Evolutionary conservation across 2,888 invertebrate genomes (phyloP).

Genomic region (Drosophila niveifrons): DNA sequence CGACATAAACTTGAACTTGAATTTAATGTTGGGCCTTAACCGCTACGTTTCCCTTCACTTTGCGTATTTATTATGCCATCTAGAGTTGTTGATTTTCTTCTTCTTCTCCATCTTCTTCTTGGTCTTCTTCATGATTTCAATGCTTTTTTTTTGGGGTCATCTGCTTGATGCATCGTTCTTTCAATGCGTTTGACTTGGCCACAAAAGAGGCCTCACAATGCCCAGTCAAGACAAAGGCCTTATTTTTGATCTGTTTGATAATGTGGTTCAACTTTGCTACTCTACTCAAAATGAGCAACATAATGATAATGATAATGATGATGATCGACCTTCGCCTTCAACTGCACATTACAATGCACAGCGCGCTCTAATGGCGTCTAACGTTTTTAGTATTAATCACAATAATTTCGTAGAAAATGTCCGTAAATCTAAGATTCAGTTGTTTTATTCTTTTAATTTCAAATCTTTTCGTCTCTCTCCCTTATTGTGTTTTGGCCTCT

Average conservation of each 20-base stretch:
- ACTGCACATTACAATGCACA: slow-evolving; percentile 68
- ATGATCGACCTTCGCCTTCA: slow-evolving; percentile 75
- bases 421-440: slow-evolving; percentile 41
- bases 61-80: slow-evolving; percentile 45
- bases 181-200: slow-evolving; percentile 24
- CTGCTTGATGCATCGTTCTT: slow-evolving; percentile 55
- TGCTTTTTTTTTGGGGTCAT: slow-evolving; percentile 50
- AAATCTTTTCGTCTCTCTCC: slow-evolving; percentile 18
- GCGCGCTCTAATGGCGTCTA: slow-evolving; percentile 24
- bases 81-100: slow-evolving; percentile 19
- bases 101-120: slow-evolving; percentile 15
- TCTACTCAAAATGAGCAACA: slow-evolving; percentile 22
- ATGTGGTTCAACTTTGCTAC: slow-evolving; percentile 58
- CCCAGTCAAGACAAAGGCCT: slow-evolving; percentile 32
- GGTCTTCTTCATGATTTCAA: slow-evolving; percentile 29
- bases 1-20: slow-evolving; percentile 76
- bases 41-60: slow-evolving; percentile 59
- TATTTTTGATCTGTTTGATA: slow-evolving; percentile 25
- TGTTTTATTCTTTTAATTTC: slow-evolving; percentile 14
- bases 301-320: slow-evolving; percentile 54
- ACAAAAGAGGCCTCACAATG: slow-evolving; percentile 49
- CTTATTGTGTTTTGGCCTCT: slow-evolving; percentile 2
- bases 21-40: slow-evolving; percentile 56
- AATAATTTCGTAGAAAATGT: slow-evolving; percentile 48
- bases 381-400: slow-evolving; percentile 45